These are phyloP conservation scores for Meloidogyne floridensis DNA, from an alignment of 1,140 invertebrate genomes.

Conservation along the genomic window DNA sequence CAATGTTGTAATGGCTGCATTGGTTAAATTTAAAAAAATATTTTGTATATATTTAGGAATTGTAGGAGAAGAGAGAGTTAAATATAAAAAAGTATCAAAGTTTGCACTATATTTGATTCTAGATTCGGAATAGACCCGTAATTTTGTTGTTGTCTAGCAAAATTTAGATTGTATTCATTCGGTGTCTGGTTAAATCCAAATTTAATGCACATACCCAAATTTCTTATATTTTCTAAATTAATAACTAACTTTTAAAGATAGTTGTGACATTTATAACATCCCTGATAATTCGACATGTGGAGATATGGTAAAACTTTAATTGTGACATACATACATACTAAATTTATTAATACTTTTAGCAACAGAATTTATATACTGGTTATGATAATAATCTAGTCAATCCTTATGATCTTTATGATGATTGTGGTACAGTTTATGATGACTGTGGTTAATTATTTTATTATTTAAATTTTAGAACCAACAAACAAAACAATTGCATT, in stretches of 20 bases:
- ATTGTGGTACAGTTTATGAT: constrained; percentile 21
- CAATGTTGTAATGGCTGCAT: constrained; percentile 49
- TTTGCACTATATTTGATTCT: too few relatives aligned
- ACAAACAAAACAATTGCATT: constrained; percentile 30
- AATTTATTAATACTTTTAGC: constrained; percentile 20
- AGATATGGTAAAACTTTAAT: too few relatives aligned
- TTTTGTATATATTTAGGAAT: background rate
- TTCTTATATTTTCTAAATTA: background rate
- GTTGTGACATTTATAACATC: too few relatives aligned
- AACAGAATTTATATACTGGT: constrained; percentile 36
- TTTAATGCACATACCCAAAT: background rate
- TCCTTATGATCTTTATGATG: constrained; percentile 17
- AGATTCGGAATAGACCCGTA: too few relatives aligned
- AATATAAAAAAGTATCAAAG: too few relatives aligned
- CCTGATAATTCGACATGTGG: too few relatives aligned
- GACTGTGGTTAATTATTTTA: constrained; percentile 19
- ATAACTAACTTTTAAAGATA: too few relatives aligned
- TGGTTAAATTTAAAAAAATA: constrained; percentile 4
- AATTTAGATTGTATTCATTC: too few relatives aligned
- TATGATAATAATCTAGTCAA: constrained; percentile 46
- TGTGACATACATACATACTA: background rate
- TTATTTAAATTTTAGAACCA: constrained; percentile 43
- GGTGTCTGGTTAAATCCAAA: too few relatives aligned
- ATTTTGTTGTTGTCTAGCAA: too few relatives aligned
- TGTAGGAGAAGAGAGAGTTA: too few relatives aligned